Evolutionary conservation across 2,113 vertebrate species (phyloP).

Genomic region (Hassar affinis): DNA sequence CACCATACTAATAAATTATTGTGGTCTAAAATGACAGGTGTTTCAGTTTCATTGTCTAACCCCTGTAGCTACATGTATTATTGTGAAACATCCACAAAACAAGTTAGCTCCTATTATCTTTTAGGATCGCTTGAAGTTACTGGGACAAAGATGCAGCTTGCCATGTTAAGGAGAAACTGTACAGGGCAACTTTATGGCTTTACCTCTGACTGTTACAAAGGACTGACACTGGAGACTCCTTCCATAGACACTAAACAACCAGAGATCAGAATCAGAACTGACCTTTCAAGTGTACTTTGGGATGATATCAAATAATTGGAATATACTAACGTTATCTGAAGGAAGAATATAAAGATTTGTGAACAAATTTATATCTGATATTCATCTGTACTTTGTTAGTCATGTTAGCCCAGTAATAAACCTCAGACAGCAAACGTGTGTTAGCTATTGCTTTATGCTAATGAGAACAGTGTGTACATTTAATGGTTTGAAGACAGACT

Average conservation of each 20-base stretch:
- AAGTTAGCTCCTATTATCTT: neutral
- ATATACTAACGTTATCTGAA: neutral
- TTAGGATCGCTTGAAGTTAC: neutral
- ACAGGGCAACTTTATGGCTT: neutral
- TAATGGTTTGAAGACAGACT: no score
- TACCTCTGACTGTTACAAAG: neutral
- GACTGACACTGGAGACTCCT: neutral
- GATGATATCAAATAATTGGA: neutral
- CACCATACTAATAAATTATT: no score
- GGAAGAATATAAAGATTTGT: neutral
- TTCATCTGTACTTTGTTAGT: neutral
- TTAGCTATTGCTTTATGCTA: neutral
- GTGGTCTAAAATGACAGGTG: no score
- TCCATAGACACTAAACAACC: neutral
- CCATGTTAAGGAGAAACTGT: neutral
- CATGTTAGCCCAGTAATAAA: neutral
- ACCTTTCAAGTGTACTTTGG: neutral
- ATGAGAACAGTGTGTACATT: neutral
- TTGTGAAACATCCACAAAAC: neutral
- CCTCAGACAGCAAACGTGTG: neutral
- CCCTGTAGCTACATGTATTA: no score
- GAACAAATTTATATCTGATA: neutral
- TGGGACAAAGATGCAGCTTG: neutral
- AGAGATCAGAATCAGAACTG: neutral
- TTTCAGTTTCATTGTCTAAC: no score